phyloP scores from a whole-genome alignment of 2,797 vertebrate species.

The Gouania willdenowi region DNA sequence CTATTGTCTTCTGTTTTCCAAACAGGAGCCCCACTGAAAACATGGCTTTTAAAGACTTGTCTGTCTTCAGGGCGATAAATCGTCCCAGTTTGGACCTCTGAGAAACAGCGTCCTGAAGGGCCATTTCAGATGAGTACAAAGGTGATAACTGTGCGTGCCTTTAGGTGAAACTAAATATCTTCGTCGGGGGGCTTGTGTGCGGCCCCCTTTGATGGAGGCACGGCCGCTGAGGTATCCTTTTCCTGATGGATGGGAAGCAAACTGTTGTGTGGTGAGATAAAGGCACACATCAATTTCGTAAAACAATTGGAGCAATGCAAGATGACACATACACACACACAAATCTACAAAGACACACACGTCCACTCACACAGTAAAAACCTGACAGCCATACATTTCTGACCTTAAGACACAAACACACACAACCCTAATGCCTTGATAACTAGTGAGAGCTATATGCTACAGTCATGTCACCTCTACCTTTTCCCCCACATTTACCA shows the following conservation, averaged over 20 bases:
- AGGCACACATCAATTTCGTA: slow-evolving; percentile 33
- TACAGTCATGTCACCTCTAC: slow-evolving; percentile 37
- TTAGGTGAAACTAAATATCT: slow-evolving; percentile 57
- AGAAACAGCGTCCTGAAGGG: slow-evolving; percentile 45
- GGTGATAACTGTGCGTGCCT: slow-evolving; percentile 56
- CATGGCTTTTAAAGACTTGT: slow-evolving; percentile 22
- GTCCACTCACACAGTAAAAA: not conserved
- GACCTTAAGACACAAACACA: slow-evolving; percentile 2
- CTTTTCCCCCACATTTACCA: slow-evolving; percentile 35
- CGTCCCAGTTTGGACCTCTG: slow-evolving; percentile 31
- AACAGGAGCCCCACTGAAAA: slow-evolving; percentile 25
- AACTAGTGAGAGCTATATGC: slow-evolving; percentile 30
- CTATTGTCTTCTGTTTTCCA: slow-evolving; percentile 40
- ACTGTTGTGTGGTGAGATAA: slow-evolving; percentile 29
- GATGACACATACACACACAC: slow-evolving; percentile 6
- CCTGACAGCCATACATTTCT: slow-evolving; percentile 17
- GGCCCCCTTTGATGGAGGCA: slow-evolving; percentile 53
- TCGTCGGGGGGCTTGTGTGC: slow-evolving; percentile 39
- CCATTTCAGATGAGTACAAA: slow-evolving; percentile 62
- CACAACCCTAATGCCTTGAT: slow-evolving; percentile 4
- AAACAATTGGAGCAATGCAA: slow-evolving; percentile 37
- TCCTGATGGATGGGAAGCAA: slow-evolving; percentile 66
- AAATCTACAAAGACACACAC: not conserved
- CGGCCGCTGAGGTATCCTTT: slow-evolving; percentile 59
- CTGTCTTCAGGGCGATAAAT: slow-evolving; percentile 39